Conservation (phyloP, 2,888 invertebrate species). For the Rhingia campestris region DNA sequence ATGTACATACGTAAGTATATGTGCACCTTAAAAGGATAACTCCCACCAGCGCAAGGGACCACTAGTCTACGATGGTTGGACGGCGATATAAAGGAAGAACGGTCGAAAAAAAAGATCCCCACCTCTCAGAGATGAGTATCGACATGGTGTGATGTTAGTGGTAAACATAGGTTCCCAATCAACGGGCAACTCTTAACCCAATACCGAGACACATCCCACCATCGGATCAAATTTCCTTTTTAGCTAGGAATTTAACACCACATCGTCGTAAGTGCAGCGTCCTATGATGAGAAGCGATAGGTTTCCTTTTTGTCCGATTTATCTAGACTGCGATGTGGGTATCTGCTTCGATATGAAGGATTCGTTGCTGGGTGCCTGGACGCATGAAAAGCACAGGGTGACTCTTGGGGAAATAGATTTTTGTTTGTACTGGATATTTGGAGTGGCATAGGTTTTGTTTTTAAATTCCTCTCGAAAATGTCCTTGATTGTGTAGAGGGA, state of each 20-base stretch:
- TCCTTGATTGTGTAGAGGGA: too few species aligned
- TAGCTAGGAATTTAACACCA: constrained; percentile 44
- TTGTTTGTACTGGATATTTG: background rate
- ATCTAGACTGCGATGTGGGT: constrained; percentile 7
- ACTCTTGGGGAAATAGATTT: constrained; percentile 1
- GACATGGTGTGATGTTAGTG: constrained; percentile 3
- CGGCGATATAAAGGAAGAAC: background rate
- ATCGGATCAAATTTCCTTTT: constrained; percentile 23
- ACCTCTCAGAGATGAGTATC: background rate
- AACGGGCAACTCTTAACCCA: constrained; percentile 19
- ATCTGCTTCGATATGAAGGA: background rate
- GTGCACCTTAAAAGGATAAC: constrained; percentile 30
- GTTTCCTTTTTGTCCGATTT: constrained; percentile 15
- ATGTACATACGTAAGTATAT: background rate
- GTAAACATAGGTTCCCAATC: constrained; percentile 56
- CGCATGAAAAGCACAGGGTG: constrained; percentile 39
- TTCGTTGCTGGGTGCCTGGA: background rate
- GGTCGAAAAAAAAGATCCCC: background rate
- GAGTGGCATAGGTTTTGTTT: too few species aligned
- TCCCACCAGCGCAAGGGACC: constrained; percentile 14
- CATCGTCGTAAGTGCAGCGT: constrained; percentile 21
- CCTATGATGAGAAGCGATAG: constrained; percentile 37
- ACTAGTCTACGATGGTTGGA: background rate
- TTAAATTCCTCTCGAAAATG: too few species aligned
- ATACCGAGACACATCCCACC: constrained; percentile 15